These are phyloP conservation scores for Bergia puertoricense DNA, from an alignment of 92 coral and sea anemone genomes.

Conservation along the genomic window DNA sequence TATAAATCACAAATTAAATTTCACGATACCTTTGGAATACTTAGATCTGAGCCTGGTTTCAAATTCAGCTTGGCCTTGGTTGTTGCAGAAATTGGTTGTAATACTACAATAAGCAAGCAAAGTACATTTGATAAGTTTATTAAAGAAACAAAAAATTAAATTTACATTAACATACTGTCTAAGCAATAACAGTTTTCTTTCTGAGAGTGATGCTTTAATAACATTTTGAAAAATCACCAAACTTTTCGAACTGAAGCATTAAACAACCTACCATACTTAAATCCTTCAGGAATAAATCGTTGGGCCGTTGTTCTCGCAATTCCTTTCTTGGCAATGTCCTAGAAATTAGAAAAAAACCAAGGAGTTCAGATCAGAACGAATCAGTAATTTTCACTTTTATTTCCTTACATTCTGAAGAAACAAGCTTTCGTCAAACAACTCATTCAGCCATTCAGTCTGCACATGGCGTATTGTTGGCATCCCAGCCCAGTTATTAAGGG, in stretches of 20 bases:
- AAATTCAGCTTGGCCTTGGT: constrained; percentile 85
- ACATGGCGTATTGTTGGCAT: too few relatives aligned
- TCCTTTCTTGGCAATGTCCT: constrained; percentile 91
- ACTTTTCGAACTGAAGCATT: neutral
- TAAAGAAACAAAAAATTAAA: neutral
- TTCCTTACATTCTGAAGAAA: too few relatives aligned
- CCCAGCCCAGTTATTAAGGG: too few relatives aligned
- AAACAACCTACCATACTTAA: constrained; percentile 70
- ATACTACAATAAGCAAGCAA: constrained; percentile 52
- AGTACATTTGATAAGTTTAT: neutral
- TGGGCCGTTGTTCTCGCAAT: constrained; percentile 73
- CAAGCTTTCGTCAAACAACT: neutral
- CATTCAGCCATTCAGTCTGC: neutral
- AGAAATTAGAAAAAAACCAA: neutral
- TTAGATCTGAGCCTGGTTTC: constrained; percentile 87
- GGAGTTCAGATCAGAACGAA: neutral
- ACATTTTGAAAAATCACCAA: neutral
- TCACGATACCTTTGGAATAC: constrained; percentile 83
- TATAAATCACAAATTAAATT: neutral
- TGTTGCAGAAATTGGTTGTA: constrained; percentile 87
- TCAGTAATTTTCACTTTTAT: neutral
- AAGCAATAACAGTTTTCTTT: neutral
- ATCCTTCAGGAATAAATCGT: constrained; percentile 65
- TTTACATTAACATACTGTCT: neutral
- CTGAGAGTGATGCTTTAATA: too few relatives aligned